Conservation (phyloP, 2,797 vertebrate genomes). For the Pitangus sulphuratus region DNA sequence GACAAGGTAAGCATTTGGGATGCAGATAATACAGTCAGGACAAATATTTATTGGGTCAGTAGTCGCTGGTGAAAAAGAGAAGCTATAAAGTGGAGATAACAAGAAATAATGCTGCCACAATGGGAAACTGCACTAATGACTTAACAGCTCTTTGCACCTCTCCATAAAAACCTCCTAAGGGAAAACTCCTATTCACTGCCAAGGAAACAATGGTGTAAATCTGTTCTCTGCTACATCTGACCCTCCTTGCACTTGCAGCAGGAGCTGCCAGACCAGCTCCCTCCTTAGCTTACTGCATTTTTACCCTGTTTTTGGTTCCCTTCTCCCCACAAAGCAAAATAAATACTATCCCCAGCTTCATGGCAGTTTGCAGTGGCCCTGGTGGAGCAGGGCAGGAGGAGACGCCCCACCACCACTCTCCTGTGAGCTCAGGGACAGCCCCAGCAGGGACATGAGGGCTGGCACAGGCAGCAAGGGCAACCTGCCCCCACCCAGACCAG, state of each 20-base stretch:
- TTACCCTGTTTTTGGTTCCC: not conserved
- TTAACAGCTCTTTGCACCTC: conserved; percentile 61
- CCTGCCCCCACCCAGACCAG: not conserved
- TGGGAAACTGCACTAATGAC: conserved; percentile 53
- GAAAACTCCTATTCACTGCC: not conserved
- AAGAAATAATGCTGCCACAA: conserved; percentile 51
- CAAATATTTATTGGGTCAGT: conserved; percentile 53
- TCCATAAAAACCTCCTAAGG: conserved; percentile 57
- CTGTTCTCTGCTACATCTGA: not conserved
- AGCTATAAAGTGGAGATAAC: conserved; percentile 57
- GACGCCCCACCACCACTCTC: not conserved
- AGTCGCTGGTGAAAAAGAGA: conserved; percentile 17
- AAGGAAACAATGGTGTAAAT: conserved; percentile 22
- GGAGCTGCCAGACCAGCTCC: not conserved
- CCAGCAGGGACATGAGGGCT: not conserved
- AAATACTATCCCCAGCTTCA: not conserved
- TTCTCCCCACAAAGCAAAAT: not conserved
- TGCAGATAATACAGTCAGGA: not conserved
- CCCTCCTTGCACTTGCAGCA: not conserved
- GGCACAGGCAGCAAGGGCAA: not conserved
- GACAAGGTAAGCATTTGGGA: conserved; percentile 12
- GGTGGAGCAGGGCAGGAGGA: not conserved
- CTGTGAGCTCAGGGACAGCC: rapidly evolving
- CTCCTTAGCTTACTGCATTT: not conserved
- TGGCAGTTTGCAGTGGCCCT: not conserved